Conservation (phyloP, 2,888 invertebrate genomes). For the Nemoura dubitans region DNA sequence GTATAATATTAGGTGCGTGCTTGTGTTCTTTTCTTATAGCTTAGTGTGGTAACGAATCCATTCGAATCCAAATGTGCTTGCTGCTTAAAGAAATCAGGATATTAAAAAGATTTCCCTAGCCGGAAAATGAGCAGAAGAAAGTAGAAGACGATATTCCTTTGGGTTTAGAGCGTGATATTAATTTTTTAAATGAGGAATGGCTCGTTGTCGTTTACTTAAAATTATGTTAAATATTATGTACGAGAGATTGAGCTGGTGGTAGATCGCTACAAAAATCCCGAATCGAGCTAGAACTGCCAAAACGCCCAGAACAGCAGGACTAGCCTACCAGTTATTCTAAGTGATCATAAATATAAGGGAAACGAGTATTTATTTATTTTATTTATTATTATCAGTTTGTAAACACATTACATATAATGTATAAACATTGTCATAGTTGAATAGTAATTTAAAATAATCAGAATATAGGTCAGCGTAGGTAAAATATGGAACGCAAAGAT, state of each 20-base stretch:
- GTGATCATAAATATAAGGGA: constrained; percentile 41
- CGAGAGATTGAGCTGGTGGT: neutral
- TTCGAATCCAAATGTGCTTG: neutral
- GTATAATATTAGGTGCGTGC: too few relatives aligned
- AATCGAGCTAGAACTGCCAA: neutral
- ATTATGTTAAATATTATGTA: neutral
- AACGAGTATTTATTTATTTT: neutral
- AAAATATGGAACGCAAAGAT: too few relatives aligned
- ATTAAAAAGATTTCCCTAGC: neutral
- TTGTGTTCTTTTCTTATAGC: too few relatives aligned
- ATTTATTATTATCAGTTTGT: neutral
- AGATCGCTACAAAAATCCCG: neutral
- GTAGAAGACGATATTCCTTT: neutral
- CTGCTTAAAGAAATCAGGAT: neutral
- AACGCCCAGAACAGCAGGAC: neutral
- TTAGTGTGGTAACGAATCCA: too few relatives aligned
- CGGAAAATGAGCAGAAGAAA: neutral
- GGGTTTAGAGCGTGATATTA: neutral
- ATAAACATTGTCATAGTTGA: too few relatives aligned
- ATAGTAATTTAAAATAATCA: too few relatives aligned
- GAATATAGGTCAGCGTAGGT: too few relatives aligned
- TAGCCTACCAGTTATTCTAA: constrained; percentile 35
- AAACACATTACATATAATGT: too few relatives aligned
- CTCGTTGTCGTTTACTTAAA: neutral
- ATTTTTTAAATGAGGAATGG: neutral